Conservation (phyloP, 2,797 vertebrate species). For the Anisognathus igniventris region DNA sequence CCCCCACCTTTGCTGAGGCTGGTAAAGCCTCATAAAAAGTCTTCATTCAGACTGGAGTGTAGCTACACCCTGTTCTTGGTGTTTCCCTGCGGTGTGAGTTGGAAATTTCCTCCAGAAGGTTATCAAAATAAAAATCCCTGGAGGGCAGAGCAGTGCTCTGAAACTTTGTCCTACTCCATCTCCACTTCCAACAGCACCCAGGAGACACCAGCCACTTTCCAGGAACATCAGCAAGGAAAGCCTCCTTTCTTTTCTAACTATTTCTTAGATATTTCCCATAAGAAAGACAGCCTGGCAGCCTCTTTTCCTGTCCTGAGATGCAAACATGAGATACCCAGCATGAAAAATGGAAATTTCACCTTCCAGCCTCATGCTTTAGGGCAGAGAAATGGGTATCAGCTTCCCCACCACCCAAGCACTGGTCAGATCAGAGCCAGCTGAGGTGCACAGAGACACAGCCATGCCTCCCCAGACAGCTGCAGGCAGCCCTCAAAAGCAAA, state of each 20-base stretch:
- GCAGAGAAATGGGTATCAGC: neutral
- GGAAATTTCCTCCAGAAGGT: neutral
- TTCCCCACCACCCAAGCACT: neutral
- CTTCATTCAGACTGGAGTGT: rapidly evolving
- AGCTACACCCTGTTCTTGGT: neutral
- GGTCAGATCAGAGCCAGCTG: neutral
- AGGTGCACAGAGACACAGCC: neutral
- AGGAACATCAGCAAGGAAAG: neutral
- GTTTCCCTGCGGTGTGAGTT: rapidly evolving
- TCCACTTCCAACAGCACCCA: neutral
- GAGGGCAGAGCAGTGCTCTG: neutral
- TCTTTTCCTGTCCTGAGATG: neutral
- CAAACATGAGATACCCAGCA: neutral
- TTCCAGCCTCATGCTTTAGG: neutral
- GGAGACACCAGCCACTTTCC: neutral
- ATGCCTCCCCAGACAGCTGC: neutral
- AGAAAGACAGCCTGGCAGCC: neutral
- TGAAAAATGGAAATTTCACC: neutral
- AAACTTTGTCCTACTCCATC: rapidly evolving
- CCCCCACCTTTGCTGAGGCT: neutral
- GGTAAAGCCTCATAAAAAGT: neutral
- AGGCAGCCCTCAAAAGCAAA: neutral
- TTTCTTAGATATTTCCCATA: neutral
- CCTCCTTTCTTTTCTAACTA: neutral
- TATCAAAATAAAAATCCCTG: neutral